These are phyloP conservation scores for Plectrocnemia conspersa DNA, from an alignment of 1,140 invertebrate species.

Conservation along the genomic window DNA sequence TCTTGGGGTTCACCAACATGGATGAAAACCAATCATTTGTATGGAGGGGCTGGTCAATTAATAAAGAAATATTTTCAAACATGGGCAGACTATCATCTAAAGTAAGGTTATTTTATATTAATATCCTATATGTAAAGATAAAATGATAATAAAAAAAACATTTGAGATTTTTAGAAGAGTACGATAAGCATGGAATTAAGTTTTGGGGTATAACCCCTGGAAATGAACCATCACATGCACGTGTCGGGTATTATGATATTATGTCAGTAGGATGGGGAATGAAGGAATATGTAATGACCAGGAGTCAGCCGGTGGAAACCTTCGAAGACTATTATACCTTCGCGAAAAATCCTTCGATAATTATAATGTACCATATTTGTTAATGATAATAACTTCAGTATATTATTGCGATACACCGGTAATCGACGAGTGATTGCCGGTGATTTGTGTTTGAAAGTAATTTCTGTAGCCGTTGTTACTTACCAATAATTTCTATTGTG, in stretches of 20 bases:
- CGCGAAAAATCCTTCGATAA: too few relatives aligned
- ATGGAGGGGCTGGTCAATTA: slow-evolving; percentile 55
- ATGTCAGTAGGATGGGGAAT: slow-evolving; percentile 67
- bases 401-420: too few relatives aligned
- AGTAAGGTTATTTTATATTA: slow-evolving; percentile 50
- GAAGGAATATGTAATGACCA: slow-evolving; percentile 46
- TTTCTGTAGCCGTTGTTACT: too few relatives aligned
- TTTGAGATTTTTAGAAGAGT: slow-evolving; percentile 56
- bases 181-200: slow-evolving; percentile 48
- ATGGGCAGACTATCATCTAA: slow-evolving; percentile 76
- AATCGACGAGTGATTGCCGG: too few relatives aligned
- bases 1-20: slow-evolving; percentile 84
- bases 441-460: too few relatives aligned
- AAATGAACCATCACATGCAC: slow-evolving; percentile 59
- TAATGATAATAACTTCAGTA: too few relatives aligned
- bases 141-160: too few relatives aligned
- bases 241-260: slow-evolving; percentile 60
- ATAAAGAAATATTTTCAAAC: slow-evolving; percentile 66
- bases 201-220: slow-evolving; percentile 64
- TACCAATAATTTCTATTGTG: too few relatives aligned
- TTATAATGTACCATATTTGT: too few relatives aligned
- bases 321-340: too few relatives aligned
- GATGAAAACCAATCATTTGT: slow-evolving; percentile 83
- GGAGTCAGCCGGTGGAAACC: too few relatives aligned
- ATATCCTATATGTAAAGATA: too few relatives aligned